Evolutionary conservation across 2,113 vertebrate genomes (phyloP).

Genomic region (Saguinus midas): DNA sequence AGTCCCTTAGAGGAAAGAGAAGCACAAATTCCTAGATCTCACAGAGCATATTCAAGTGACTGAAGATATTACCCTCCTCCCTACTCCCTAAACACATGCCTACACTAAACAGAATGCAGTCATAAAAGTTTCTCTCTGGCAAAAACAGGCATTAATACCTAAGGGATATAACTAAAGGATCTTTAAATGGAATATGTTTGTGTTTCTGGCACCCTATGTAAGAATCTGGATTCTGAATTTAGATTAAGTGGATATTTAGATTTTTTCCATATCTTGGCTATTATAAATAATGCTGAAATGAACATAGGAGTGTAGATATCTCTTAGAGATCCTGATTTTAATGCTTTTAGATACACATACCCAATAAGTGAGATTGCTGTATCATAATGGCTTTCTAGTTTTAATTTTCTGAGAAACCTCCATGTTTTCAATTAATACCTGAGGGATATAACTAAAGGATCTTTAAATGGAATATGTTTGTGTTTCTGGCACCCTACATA

Average conservation of each 20-base stretch:
- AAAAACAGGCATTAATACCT: background rate
- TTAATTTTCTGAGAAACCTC: background rate
- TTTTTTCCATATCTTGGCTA: background rate
- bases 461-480: background rate
- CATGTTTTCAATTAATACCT: background rate
- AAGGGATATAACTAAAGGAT: background rate
- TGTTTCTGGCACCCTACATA: background rate
- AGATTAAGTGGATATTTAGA: background rate
- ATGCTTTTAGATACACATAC: background rate
- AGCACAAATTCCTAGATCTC: background rate
- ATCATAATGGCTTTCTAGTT: background rate
- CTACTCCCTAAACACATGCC: background rate
- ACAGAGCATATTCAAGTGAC: background rate
- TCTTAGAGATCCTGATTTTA: background rate
- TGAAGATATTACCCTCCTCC: background rate
- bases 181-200: background rate
- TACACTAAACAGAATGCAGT: background rate
- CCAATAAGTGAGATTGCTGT: background rate
- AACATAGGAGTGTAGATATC: background rate
- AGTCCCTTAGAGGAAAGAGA: background rate
- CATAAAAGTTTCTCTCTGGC: background rate
- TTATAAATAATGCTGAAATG: background rate
- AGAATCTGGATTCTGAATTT: conserved; percentile 5
- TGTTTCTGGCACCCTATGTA: background rate
- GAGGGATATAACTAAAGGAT: background rate